phyloP scores from a whole-genome alignment of 2,113 vertebrate species.

The Smithornis capensis region DNA sequence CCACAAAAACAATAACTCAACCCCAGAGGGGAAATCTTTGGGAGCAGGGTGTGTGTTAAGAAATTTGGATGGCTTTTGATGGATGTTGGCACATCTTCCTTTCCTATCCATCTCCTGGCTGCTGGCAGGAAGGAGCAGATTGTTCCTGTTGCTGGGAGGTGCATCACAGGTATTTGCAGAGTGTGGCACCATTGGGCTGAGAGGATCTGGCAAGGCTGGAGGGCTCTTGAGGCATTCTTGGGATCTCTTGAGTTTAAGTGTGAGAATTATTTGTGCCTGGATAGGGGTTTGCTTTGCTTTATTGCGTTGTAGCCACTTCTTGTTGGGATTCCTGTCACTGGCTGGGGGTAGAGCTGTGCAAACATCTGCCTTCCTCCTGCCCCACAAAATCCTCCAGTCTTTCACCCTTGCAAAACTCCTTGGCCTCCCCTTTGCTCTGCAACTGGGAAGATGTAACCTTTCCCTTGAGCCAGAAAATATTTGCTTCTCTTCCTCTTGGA shows the following conservation, averaged over 20 bases:
- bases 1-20: not conserved
- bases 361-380: not conserved
- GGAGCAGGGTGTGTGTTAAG: not conserved
- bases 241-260: not conserved
- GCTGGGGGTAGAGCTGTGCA: not conserved
- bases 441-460: conserved; percentile 11
- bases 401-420: not conserved
- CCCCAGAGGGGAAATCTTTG: not conserved
- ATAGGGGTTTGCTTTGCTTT: not conserved
- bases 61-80: not conserved
- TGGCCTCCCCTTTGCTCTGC: not conserved
- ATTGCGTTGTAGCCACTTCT: not conserved
- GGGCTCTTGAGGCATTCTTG: not conserved
- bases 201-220: not conserved
- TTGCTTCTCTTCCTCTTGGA: not conserved
- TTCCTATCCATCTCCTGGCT: not conserved
- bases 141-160: not conserved
- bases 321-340: not conserved
- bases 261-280: not conserved
- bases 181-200: fast-evolving
- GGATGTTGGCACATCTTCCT: not conserved
- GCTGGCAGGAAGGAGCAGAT: not conserved
- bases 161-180: not conserved
- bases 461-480: not conserved
- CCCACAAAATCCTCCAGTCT: not conserved